These are phyloP conservation scores for Xylota segnis DNA, from an alignment of 2,888 invertebrate genomes.

Conservation along the genomic window DNA sequence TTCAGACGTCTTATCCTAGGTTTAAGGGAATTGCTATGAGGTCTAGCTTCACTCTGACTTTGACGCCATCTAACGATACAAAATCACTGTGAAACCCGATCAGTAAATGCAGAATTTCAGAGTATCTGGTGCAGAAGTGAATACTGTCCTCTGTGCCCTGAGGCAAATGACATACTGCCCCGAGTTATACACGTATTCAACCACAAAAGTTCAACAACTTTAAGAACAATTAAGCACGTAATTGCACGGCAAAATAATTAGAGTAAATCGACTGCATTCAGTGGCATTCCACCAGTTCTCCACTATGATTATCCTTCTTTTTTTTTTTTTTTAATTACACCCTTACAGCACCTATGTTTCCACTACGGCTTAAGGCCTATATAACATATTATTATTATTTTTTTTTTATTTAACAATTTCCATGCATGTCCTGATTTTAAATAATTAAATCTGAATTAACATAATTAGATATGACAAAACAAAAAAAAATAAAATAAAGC, in stretches of 20 bases:
- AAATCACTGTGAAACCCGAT: too few species aligned
- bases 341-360: neutral
- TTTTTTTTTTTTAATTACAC: slow-evolving; percentile 37
- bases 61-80: too few species aligned
- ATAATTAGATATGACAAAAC: slow-evolving; percentile 63
- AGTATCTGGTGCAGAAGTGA: too few species aligned
- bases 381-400: slow-evolving; percentile 30
- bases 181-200: too few species aligned
- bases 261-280: slow-evolving; percentile 10
- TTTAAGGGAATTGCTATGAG: too few species aligned
- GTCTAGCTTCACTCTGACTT: too few species aligned
- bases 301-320: too few species aligned
- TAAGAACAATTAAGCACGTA: neutral
- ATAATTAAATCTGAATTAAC: slow-evolving; percentile 71
- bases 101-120: too few species aligned
- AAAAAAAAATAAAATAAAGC: slow-evolving; percentile 17
- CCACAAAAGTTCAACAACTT: neutral
- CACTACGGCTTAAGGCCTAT: slow-evolving; percentile 26
- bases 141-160: too few species aligned
- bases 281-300: neutral
- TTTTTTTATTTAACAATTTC: slow-evolving; percentile 34
- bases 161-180: too few species aligned
- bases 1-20: too few species aligned
- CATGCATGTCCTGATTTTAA: slow-evolving; percentile 65
- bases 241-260: slow-evolving; percentile 15